These are phyloP conservation scores for Tetramorium alpestre DNA, from an alignment of 1,140 invertebrate genomes.

Conservation along the genomic window DNA sequence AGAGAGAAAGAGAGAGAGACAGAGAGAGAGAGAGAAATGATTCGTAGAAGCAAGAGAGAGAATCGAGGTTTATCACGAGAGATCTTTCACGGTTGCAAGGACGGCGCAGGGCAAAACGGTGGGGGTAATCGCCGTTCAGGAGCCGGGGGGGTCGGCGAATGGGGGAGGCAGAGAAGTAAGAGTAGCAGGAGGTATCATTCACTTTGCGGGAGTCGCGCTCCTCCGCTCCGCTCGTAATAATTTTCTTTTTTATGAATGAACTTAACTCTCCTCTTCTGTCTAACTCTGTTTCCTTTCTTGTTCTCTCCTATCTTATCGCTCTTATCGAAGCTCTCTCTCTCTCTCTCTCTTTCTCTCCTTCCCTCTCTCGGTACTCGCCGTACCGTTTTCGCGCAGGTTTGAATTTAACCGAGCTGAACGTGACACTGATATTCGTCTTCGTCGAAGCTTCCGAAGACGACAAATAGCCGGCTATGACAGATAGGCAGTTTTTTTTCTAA, in stretches of 20 bases:
- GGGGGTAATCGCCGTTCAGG: conserved; percentile 69
- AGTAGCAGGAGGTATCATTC: conserved; percentile 68
- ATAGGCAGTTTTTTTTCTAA: background rate
- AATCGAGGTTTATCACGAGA: conserved; percentile 72
- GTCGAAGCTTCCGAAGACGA: conserved; percentile 32
- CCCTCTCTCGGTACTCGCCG: background rate
- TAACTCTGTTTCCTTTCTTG: background rate
- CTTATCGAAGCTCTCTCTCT: background rate
- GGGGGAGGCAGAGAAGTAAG: conserved; percentile 46
- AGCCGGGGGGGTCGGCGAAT: conserved; percentile 20
- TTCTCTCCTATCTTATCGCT: background rate
- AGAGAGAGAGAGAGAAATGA: conserved; percentile 37
- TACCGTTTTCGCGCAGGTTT: background rate
- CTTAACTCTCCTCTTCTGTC: conserved; percentile 51
- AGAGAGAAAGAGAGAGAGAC: background rate
- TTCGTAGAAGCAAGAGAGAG: conserved; percentile 44
- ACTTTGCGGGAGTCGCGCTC: conserved; percentile 73
- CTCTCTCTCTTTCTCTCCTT: background rate
- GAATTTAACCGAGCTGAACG: conserved; percentile 28
- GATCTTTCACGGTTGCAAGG: conserved; percentile 73
- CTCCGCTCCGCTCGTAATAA: conserved; percentile 67
- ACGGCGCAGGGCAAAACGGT: conserved; percentile 36
- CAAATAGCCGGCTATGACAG: background rate
- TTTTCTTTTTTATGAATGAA: conserved; percentile 77
- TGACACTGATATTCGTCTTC: conserved; percentile 62